Percentiles rank a stretch among this genome's conserved stretches.
Evolutionary conservation across 2,797 vertebrate genomes (phyloP).

Genomic region (Calcarius lapponicus): DNA sequence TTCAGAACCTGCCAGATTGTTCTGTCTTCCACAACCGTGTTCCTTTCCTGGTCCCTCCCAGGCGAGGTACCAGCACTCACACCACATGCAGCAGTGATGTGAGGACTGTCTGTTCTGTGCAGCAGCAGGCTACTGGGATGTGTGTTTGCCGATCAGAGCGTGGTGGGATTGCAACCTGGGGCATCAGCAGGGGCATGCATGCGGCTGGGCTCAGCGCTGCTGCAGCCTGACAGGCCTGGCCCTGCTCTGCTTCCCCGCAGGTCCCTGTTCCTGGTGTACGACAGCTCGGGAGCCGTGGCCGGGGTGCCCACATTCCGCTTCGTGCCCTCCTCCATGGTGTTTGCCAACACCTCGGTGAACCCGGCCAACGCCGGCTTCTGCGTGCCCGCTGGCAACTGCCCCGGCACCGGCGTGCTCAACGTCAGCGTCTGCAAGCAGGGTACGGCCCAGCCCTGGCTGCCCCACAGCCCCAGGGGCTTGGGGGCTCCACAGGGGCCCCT

Average conservation of each 20-base stretch:
- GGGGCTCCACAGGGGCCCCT: not conserved
- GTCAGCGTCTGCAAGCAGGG: constrained; percentile 90
- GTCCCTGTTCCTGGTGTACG: constrained; percentile 87
- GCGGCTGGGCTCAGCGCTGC: not conserved
- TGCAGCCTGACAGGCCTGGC: not conserved
- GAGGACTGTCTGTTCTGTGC: rapidly evolving
- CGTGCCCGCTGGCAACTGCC: constrained; percentile 86
- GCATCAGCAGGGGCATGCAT: not conserved
- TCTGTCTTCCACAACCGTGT: rapidly evolving
- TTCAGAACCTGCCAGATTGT: not conserved
- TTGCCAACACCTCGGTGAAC: constrained; percentile 84
- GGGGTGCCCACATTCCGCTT: constrained; percentile 87
- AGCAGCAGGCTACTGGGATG: not conserved
- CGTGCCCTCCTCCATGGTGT: constrained; percentile 80
- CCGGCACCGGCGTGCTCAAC: constrained; percentile 88
- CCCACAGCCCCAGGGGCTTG: rapidly evolving
- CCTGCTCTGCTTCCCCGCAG: constrained; percentile 65
- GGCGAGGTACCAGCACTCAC: not conserved
- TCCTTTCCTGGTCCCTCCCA: not conserved
- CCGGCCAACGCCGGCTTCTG: constrained; percentile 94
- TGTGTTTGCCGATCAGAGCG: not conserved
- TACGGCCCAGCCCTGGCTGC: not conserved
- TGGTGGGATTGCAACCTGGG: rapidly evolving
- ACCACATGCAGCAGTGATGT: rapidly evolving
- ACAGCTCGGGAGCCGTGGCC: constrained; percentile 80